Conservation (phyloP, 2,888 invertebrate species). For the Allophyes oxyacanthae region DNA sequence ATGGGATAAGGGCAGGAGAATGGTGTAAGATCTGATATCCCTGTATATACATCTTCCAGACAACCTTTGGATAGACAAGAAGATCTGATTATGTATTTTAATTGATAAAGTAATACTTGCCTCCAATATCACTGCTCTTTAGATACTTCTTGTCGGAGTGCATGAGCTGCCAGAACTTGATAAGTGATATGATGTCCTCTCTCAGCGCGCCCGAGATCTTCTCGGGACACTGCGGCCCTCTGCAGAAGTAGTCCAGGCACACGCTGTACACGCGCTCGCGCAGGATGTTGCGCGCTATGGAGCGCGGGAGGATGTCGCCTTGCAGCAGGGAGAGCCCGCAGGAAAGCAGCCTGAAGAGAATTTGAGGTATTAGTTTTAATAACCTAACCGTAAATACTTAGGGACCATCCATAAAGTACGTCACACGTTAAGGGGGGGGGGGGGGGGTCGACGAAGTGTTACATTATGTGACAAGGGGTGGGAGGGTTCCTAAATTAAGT, state of each 20-base stretch:
- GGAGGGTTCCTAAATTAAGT: too few species aligned
- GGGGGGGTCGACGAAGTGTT: too few species aligned
- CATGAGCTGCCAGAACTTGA: conserved; percentile 98
- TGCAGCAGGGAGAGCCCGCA: conserved; percentile 98
- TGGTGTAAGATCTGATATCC: too few species aligned
- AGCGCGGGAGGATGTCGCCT: conserved; percentile 96
- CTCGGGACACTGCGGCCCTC: conserved; percentile 96
- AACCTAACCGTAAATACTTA: too few species aligned
- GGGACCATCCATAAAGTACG: too few species aligned
- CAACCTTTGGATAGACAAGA: too few species aligned
- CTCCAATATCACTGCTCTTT: conserved; percentile 94
- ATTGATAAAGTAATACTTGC: conserved; percentile 69
- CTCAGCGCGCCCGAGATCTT: conserved; percentile 93
- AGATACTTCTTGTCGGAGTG: conserved; percentile 98
- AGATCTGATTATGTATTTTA: too few species aligned
- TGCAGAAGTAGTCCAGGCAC: conserved; percentile 98
- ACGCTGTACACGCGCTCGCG: conserved; percentile 98
- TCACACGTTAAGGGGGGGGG: too few species aligned
- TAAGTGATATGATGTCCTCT: conserved; percentile 96
- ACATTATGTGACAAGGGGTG: too few species aligned
- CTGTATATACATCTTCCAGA: too few species aligned
- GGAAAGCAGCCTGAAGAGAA: conserved; percentile 91
- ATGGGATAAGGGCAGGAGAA: too few species aligned
- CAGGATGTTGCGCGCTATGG: conserved; percentile 96
- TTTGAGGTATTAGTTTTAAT: not conserved